Percentiles rank a stretch among this genome's conserved stretches.
phyloP scores from a whole-genome alignment of 1,140 invertebrate species.

The Helicoverpa armigera region DNA sequence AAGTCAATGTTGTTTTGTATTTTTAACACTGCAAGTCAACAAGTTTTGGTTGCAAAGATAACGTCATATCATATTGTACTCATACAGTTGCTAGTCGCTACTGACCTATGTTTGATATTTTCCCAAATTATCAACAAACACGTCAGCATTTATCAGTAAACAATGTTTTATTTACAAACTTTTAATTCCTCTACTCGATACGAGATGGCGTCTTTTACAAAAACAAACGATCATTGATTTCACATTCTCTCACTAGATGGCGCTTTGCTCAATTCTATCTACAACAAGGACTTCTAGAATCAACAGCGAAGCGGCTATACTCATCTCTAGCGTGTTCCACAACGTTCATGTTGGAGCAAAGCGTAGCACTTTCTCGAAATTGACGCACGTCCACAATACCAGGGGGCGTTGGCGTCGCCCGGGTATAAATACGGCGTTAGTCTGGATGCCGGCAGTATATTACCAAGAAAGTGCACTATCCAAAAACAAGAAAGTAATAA shows the following conservation, averaged over 20 bases:
- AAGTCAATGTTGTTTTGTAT: too few species aligned
- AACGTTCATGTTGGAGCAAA: slow-evolving; percentile 45
- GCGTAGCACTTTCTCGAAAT: slow-evolving; percentile 59
- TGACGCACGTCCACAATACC: slow-evolving; percentile 54
- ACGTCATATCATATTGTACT: background rate
- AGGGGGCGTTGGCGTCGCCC: slow-evolving; percentile 68
- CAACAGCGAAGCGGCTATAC: background rate
- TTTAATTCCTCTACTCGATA: slow-evolving; percentile 56
- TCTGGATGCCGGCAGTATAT: slow-evolving; percentile 47
- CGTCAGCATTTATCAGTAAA: background rate
- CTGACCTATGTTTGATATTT: slow-evolving; percentile 21
- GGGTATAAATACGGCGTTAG: slow-evolving; percentile 67
- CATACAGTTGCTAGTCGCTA: slow-evolving; percentile 58
- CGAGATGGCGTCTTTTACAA: slow-evolving; percentile 62
- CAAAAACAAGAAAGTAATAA: slow-evolving; percentile 41
- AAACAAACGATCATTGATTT: too few species aligned
- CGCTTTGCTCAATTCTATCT: slow-evolving; percentile 42
- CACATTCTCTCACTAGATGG: slow-evolving; percentile 57
- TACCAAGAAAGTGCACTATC: slow-evolving; percentile 52
- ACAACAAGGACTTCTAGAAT: slow-evolving; percentile 26
- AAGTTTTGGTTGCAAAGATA: too few species aligned
- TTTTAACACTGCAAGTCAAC: too few species aligned
- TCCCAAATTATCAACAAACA: background rate
- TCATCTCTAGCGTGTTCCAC: slow-evolving; percentile 18
- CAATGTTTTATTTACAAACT: background rate